These are phyloP conservation scores for Hepsetus odoe DNA, from an alignment of 2,113 vertebrate species.

Conservation along the genomic window DNA sequence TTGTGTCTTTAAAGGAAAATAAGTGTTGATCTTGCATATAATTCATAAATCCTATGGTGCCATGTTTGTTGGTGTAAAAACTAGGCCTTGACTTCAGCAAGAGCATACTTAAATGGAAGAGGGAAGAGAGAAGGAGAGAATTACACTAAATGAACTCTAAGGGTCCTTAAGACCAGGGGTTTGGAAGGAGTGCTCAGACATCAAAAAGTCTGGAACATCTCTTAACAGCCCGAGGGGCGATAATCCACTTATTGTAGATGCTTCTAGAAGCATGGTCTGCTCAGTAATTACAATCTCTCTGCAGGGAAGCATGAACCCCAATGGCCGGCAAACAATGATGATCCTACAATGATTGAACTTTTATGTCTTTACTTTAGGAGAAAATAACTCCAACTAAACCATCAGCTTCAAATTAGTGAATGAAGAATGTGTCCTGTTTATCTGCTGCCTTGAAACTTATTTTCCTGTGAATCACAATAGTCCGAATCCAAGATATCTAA, in stretches of 20 bases:
- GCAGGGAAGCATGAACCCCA: neutral
- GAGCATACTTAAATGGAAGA: neutral
- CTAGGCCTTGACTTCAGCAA: neutral
- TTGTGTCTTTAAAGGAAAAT: neutral
- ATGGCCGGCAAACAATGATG: slow-evolving; percentile 23
- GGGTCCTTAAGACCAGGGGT: slow-evolving; percentile 8
- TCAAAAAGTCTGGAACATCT: slow-evolving; percentile 9
- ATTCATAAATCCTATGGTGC: neutral
- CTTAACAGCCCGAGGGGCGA: slow-evolving; percentile 1
- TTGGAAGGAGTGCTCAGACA: slow-evolving; percentile 16
- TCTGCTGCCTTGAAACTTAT: neutral
- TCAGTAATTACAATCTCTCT: slow-evolving; percentile 19
- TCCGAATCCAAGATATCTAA: no score
- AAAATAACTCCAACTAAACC: neutral
- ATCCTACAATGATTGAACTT: neutral
- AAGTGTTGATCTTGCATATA: no score
- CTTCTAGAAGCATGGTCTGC: slow-evolving; percentile 24
- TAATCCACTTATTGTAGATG: slow-evolving; percentile 13
- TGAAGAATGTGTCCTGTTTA: neutral
- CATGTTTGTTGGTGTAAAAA: neutral
- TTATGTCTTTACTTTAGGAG: neutral
- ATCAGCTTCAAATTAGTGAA: neutral
- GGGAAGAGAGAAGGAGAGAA: neutral
- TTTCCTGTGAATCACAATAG: no score
- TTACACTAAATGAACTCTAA: slow-evolving; percentile 27